Evolutionary conservation across 2,113 vertebrate species (phyloP).

Genomic region (Geothlypis trichas): DNA sequence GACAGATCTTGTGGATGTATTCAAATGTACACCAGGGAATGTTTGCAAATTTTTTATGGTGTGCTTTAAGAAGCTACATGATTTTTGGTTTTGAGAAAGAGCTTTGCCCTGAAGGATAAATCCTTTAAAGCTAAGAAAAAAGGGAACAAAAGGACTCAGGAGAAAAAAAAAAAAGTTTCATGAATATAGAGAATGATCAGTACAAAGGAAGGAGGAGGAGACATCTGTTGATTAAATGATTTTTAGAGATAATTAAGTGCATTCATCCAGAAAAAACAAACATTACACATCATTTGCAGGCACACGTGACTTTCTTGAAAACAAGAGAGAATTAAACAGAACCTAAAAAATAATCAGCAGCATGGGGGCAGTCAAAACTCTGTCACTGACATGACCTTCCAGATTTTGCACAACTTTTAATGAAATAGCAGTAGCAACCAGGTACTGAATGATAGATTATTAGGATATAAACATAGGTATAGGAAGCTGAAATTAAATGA

Average conservation of each 20-base stretch:
- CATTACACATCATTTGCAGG: slow-evolving; percentile 70
- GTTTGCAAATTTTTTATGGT: slow-evolving; percentile 59
- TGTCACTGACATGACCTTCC: slow-evolving; percentile 49
- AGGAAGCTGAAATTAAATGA: neutral
- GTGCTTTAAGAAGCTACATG: slow-evolving; percentile 44
- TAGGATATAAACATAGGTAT: neutral
- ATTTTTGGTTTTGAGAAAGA: slow-evolving; percentile 50
- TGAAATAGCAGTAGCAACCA: neutral
- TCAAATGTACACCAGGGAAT: slow-evolving; percentile 47
- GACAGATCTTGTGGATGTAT: slow-evolving; percentile 1
- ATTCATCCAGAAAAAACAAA: slow-evolving; percentile 79
- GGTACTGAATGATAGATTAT: neutral
- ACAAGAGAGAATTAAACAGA: slow-evolving; percentile 67
- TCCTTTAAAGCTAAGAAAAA: slow-evolving; percentile 62
- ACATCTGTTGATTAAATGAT: slow-evolving; percentile 77
- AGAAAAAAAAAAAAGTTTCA: neutral
- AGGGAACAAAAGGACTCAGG: slow-evolving; percentile 62
- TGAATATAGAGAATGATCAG: slow-evolving; percentile 67
- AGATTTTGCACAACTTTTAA: neutral
- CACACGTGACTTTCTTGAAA: slow-evolving; percentile 70
- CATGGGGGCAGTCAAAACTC: slow-evolving; percentile 34
- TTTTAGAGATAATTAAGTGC: slow-evolving; percentile 80
- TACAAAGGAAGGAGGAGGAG: slow-evolving; percentile 71
- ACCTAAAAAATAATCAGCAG: slow-evolving; percentile 60
- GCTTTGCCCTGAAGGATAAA: slow-evolving; percentile 70